These are phyloP conservation scores for Belonocnema kinseyi DNA, from an alignment of 1,140 invertebrate species.

Conservation along the genomic window DNA sequence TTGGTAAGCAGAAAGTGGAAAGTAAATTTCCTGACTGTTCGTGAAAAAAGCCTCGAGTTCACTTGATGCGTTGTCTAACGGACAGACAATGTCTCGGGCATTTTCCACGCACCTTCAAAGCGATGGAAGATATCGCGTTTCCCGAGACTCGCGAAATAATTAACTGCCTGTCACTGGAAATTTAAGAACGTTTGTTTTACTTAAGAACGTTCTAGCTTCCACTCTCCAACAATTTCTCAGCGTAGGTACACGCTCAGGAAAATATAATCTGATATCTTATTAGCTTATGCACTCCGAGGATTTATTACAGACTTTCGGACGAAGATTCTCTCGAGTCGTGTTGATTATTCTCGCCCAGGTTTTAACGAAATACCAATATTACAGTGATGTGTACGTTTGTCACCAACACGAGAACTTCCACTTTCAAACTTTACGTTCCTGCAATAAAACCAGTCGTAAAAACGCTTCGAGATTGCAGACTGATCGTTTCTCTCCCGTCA, in stretches of 20 bases:
- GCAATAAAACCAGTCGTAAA: slow-evolving; percentile 23
- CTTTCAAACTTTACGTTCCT: slow-evolving; percentile 24
- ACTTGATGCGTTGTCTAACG: background rate
- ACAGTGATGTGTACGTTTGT: slow-evolving; percentile 24
- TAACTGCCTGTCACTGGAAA: slow-evolving; percentile 57
- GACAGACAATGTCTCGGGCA: slow-evolving; percentile 8
- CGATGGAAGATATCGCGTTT: slow-evolving; percentile 53
- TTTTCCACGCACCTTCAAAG: slow-evolving; percentile 37
- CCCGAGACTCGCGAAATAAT: slow-evolving; percentile 54
- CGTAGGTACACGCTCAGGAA: slow-evolving; percentile 44
- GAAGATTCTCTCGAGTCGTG: slow-evolving; percentile 26
- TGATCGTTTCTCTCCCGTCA: slow-evolving; percentile 28
- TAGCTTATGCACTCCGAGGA: slow-evolving; percentile 49
- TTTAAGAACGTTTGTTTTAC: slow-evolving; percentile 61
- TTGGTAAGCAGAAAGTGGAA: background rate
- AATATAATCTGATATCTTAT: slow-evolving; percentile 59
- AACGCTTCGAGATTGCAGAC: slow-evolving; percentile 19
- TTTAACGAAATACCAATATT: slow-evolving; percentile 31
- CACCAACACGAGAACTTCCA: slow-evolving; percentile 15
- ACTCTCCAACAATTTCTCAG: slow-evolving; percentile 49
- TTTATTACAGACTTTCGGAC: slow-evolving; percentile 44
- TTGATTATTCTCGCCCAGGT: slow-evolving; percentile 30
- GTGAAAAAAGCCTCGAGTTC: slow-evolving; percentile 5
- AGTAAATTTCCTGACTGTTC: slow-evolving; percentile 5
- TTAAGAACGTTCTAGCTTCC: slow-evolving; percentile 46